Conservation (phyloP, 2,888 invertebrate species). For the Eretmocerus hayati region DNA sequence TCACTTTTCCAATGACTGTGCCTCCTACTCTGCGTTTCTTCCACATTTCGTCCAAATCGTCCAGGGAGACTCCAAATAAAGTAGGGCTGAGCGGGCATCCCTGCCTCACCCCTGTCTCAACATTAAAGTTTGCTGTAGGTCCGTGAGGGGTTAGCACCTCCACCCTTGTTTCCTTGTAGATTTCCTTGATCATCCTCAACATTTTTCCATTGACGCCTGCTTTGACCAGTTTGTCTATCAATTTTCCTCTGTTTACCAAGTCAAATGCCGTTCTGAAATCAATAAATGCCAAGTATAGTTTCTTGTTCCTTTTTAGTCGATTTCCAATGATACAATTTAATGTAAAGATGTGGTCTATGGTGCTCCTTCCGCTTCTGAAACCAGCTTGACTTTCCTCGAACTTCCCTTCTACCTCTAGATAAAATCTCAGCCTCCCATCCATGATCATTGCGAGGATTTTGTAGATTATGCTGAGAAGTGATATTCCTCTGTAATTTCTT, state of each 20-base stretch:
- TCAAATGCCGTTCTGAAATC: not conserved
- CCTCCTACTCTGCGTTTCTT: too few species aligned
- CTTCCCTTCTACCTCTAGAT: too few species aligned
- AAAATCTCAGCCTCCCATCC: too few species aligned
- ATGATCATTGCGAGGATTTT: too few species aligned
- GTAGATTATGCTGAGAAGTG: too few species aligned
- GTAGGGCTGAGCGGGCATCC: constrained; percentile 14
- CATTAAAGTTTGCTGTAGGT: not conserved
- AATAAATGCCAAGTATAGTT: not conserved
- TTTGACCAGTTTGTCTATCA: not conserved
- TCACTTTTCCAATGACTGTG: too few species aligned
- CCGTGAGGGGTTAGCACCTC: constrained; percentile 10
- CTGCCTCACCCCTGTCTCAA: constrained; percentile 12
- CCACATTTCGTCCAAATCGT: constrained; percentile 21
- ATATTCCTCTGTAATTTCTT: too few species aligned
- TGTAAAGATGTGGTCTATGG: too few species aligned
- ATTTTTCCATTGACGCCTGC: constrained; percentile 8
- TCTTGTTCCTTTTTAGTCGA: not conserved
- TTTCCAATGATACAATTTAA: not conserved
- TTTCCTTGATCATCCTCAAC: constrained; percentile 7
- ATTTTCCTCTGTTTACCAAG: not conserved
- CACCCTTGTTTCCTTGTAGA: constrained; percentile 14
- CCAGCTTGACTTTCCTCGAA: too few species aligned
- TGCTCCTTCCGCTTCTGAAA: too few species aligned
- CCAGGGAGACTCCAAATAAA: constrained; percentile 15